Conservation (phyloP, 1,140 invertebrate species). For the Sycophila sp. region DNA sequence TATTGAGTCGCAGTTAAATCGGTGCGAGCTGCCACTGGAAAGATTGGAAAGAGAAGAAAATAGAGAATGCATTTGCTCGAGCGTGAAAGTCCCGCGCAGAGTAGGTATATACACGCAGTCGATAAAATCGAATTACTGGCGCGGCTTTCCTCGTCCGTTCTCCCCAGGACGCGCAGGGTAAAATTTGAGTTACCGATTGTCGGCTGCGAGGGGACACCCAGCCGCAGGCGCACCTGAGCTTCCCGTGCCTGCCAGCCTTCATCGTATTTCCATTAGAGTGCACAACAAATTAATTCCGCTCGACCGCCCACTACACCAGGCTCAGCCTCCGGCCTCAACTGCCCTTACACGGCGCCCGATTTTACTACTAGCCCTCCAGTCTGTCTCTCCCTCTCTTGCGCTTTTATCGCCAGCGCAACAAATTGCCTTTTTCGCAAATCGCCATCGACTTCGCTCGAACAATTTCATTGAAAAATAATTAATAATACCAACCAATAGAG, state of each 20-base stretch:
- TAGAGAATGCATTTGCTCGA: neutral
- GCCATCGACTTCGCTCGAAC: neutral
- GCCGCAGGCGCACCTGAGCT: neutral
- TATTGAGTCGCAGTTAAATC: too few relatives aligned
- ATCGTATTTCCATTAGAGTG: conserved; percentile 13
- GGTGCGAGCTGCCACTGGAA: too few relatives aligned
- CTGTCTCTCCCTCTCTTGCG: too few relatives aligned
- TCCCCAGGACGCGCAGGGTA: neutral
- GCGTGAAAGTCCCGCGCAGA: conserved; percentile 8
- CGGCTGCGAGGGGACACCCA: conserved; percentile 17
- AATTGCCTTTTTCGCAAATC: neutral
- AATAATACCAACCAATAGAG: too few relatives aligned
- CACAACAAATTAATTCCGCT: conserved; percentile 7
- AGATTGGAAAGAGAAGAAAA: neutral
- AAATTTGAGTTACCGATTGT: conserved; percentile 33
- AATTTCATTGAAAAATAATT: neutral
- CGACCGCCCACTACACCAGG: neutral
- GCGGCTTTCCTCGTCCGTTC: neutral
- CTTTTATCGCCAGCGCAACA: too few relatives aligned
- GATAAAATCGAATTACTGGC: conserved; percentile 34
- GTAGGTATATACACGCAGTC: conserved; percentile 30
- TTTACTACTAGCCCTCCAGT: too few relatives aligned
- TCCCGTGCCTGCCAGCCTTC: neutral
- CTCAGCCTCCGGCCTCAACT: too few relatives aligned
- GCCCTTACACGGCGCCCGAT: too few relatives aligned